Percentiles rank a stretch among this genome's conserved stretches.
These are phyloP conservation scores for Onychomys torridus DNA, from an alignment of 2,797 vertebrate genomes.

Conservation along the genomic window DNA sequence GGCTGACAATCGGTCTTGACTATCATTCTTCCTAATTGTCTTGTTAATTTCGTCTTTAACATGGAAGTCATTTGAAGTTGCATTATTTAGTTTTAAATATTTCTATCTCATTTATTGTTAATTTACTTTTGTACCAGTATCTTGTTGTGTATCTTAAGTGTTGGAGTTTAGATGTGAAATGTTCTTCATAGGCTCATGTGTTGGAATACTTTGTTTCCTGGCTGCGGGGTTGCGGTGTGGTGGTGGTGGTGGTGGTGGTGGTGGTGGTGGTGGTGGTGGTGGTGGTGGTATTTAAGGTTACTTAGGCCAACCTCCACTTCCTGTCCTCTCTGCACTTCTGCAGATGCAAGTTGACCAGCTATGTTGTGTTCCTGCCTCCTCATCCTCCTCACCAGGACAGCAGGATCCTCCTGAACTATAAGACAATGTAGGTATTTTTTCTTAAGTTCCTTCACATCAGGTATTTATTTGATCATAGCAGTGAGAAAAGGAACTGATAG, in stretches of 20 bases:
- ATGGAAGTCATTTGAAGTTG: neutral
- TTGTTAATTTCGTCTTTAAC: conserved; percentile 1
- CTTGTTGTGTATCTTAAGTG: neutral
- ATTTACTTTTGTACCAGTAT: neutral
- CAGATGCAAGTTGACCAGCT: neutral
- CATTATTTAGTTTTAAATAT: neutral
- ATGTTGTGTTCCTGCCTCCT: no score
- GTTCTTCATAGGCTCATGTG: neutral
- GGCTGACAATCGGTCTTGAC: neutral
- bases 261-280: no score
- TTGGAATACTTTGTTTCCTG: neutral
- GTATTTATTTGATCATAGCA: neutral
- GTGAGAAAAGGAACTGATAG: neutral
- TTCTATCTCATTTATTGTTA: no score
- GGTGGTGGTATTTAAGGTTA: no score
- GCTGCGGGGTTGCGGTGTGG: no score
- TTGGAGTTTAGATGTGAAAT: neutral
- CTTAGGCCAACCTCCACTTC: neutral
- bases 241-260: no score
- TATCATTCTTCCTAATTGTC: neutral
- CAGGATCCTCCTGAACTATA: neutral
- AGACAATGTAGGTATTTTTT: neutral
- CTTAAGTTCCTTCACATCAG: neutral
- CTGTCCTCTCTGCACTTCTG: neutral
- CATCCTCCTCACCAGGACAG: neutral